Conservation (phyloP, 2,888 invertebrate species). For the Cistogaster globosa region DNA sequence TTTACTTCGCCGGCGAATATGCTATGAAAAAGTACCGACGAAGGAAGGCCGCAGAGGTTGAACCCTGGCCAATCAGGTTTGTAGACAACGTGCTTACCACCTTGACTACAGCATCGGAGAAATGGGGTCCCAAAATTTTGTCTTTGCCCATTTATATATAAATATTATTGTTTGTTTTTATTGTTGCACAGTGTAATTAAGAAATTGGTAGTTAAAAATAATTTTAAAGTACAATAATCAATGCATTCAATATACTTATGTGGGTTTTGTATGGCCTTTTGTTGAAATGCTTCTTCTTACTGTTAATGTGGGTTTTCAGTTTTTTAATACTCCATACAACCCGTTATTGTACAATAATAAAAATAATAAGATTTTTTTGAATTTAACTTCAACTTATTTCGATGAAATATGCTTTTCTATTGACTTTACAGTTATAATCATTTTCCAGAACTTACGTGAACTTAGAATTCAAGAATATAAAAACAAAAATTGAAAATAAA, state of each 20-base stretch:
- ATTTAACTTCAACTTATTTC: conserved; percentile 13
- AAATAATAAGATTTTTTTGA: not conserved
- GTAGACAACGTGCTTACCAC: too few relatives aligned
- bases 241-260: not conserved
- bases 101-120: too few relatives aligned
- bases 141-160: too few relatives aligned
- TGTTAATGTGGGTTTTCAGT: not conserved
- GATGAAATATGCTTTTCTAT: conserved; percentile 53
- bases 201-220: not conserved
- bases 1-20: too few relatives aligned
- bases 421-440: conserved; percentile 65
- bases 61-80: too few relatives aligned
- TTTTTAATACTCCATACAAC: not conserved
- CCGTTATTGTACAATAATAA: not conserved
- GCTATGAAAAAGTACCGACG: too few relatives aligned
- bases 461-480: conserved; percentile 27
- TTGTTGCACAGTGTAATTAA: too few relatives aligned
- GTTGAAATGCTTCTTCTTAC: not conserved
- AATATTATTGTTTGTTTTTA: too few relatives aligned
- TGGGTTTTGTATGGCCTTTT: not conserved
- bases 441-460: conserved; percentile 60
- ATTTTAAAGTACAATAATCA: not conserved
- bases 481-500: conserved; percentile 13
- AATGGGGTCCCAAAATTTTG: too few relatives aligned
- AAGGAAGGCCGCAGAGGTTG: too few relatives aligned